Evolutionary conservation across 2,888 invertebrate genomes (phyloP), one percentile per base, ranked within the genome.

Genomic region (Dorcus hopei): DNA sequence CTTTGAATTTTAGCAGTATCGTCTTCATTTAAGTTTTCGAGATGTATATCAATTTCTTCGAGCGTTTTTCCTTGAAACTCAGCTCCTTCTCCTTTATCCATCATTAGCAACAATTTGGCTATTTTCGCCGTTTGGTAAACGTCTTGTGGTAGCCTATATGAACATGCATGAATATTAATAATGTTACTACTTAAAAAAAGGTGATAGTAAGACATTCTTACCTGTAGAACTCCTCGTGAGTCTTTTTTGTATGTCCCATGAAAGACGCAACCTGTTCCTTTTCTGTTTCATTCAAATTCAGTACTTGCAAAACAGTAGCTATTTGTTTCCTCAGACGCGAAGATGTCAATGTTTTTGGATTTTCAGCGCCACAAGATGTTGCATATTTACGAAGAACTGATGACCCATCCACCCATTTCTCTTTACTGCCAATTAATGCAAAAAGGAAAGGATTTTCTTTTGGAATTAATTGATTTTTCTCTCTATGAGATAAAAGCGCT

Each of bases 161-260:
- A 3, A 19, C 19, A 19, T 19, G 19, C 19, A 19, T 19, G 19
- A 19, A 3, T 19, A 19, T 19, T n/a, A n/a, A n/a, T n/a, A n/a
- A n/a, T n/a, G n/a, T n/a, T n/a, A n/a, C n/a, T n/a, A n/a, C n/a
- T n/a, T n/a, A n/a, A n/a, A n/a, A n/a, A n/a, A n/a, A n/a, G n/a
- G n/a, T n/a, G 3, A 19, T 19, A 19, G 19, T 19, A 3, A 19
- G 3, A 19, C 19, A 19, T 19, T 19, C 58, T 33, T 62, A 62
- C 64, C 63, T 59, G 38, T 68, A 66, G 47, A 57, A 67, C 47
- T 50, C 43, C 54, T 61, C 62, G 54, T 68, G 69, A 14, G 66
- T 67, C 58, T 65, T 65, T 54, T 59, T 63, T 16, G 70, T 68
- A 49, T 70, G 68, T 3, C 67, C 70, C 68, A 68, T 68, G 48